Percentiles rank a stretch among this genome's conserved stretches.
phyloP scores from a whole-genome alignment of 64 coral and sea anemone genomes.

The Montipora sp. region DNA sequence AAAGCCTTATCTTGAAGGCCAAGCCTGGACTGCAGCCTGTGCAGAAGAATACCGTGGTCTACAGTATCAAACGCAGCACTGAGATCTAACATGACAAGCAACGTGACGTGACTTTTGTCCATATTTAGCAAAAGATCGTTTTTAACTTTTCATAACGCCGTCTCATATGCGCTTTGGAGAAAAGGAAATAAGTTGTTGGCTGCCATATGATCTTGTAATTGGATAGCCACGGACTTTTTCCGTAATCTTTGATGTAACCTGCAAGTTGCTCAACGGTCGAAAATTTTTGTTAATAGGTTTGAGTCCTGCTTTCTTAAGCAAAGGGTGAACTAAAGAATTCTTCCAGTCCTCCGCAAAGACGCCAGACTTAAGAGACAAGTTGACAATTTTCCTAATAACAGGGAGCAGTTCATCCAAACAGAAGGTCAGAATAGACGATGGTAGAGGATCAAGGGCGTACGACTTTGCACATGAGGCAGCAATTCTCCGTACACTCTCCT shows the following conservation, averaged over 20 bases:
- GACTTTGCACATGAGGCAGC: slow-evolving; percentile 11
- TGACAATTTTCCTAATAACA: slow-evolving; percentile 42
- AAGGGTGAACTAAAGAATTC: slow-evolving; percentile 42
- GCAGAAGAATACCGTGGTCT: too few relatives aligned
- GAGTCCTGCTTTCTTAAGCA: slow-evolving; percentile 53
- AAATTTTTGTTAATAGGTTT: slow-evolving; percentile 37
- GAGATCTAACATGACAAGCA: too few relatives aligned
- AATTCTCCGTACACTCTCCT: slow-evolving; percentile 1
- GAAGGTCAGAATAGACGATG: slow-evolving; percentile 9
- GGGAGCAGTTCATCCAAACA: slow-evolving; percentile 13
- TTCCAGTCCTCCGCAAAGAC: slow-evolving; percentile 50
- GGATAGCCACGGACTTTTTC: slow-evolving; percentile 52
- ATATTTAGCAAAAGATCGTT: too few relatives aligned
- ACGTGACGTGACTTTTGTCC: too few relatives aligned
- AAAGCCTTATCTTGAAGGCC: too few relatives aligned
- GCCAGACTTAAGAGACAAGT: slow-evolving; percentile 12
- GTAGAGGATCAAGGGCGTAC: slow-evolving; percentile 9
- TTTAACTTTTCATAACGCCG: too few relatives aligned
- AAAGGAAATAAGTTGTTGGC: too few relatives aligned
- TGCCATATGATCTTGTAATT: slow-evolving; percentile 30
- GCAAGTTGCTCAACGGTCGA: slow-evolving; percentile 38
- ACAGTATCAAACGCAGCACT: too few relatives aligned
- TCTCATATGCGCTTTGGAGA: too few relatives aligned
- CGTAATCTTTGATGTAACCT: slow-evolving; percentile 61
- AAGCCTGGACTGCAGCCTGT: too few relatives aligned